Base-by-base conservation (phyloP, 2,113 vertebrate genomes). In the Plotosus lineatus region DNA sequence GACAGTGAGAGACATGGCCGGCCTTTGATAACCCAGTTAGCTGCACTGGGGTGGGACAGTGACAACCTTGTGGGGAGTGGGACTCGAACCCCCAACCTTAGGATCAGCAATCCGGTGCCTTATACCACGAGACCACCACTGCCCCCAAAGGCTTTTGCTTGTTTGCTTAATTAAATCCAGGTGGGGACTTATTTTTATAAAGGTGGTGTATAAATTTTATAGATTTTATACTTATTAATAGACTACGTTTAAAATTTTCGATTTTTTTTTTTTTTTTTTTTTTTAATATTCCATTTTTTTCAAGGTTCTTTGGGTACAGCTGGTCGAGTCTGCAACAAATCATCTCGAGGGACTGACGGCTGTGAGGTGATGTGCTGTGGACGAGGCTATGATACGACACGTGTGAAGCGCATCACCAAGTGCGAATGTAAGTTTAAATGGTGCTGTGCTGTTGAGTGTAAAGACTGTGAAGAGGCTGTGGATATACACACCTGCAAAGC, bases 351-450 rank as follows among this genome's bases (percentile, higher is more conserved):
- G 51, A 96, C 95, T 0, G 97, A 99, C 0, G 95, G 98, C 74
- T 99, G 98, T 23, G 98, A 99, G 88, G 96, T 99, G 89, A 99
- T 99, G 98, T 99, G 98, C 91, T 99, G 98, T 11, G 97, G 98
- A 48, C 91, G 97, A 31, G 98, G 98, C 51, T 98, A 99, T 0
- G 98, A 99, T 92, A 99, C 98, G 75, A 98, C 95, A 48, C 95
- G 96, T 1, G 92, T 97, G 85, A 97, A 94, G 0, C 96, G 95
- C 3, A 86, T 97, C 91, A 96, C 94, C 83, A 96, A 99, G 92
- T 99, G 98, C n/a, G 98, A 98, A 90, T 99, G 98, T 90, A 99
- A 98, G 92, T 99, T 99, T 92, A 95, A 96, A 88, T 99, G 98
- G 98, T 99, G 98, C 91, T 99, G 98, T 78, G 94, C 95, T 0